Evolutionary conservation across 2,888 invertebrate species (phyloP), one percentile per base, ranked within the genome.

Genomic region (Teleiodes luculella): DNA sequence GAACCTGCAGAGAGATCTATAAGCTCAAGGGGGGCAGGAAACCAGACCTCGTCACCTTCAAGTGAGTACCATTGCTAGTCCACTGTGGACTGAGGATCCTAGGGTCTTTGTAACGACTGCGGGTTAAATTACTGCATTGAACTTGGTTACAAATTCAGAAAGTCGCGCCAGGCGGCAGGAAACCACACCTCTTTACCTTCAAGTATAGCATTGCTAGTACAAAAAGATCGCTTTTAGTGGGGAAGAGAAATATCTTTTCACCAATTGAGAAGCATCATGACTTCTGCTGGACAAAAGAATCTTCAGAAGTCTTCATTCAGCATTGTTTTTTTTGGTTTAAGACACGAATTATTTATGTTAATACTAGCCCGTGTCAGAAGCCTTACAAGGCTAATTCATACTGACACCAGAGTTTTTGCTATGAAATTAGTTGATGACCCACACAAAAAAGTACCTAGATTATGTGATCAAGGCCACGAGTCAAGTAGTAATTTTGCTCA

Each of bases 131-230:
- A 80, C 90, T 98, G 64, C 93, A 95, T 84, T 94, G 95, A 75
- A 97, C 97, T 10, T 96, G 96, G 56, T 93, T 96, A 73, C 97
- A 98, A 86, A 96, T 98, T 66, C 96, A 97, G 84, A 95, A 96
- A 65, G 90, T 98, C 58, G 90, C 95, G 64, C n/a, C n/a, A n/a
- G 96, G 96, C 47, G 95, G 95, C 68, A 94, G 96, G 60, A 95
- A 96, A 76, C 97, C 97, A 0, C 97, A 98, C 83, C 91, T 97
- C 62, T 95, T 97, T 68, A 96, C 97, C 47, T 98, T 97, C 89
- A 96, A 96, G 97, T 97, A 94, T 92, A 41, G 11, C 31, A n/a
- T 8, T n/a, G 6, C 24, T 24, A n/a, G n/a, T n/a, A n/a, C n/a
- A n/a, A n/a, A n/a, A n/a, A n/a, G n/a, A n/a, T n/a, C n/a, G n/a